Percentiles rank a stretch among this genome's conserved stretches.
These are phyloP conservation scores for Anthoscopus minutus DNA, from an alignment of 2,113 vertebrate genomes.

Conservation along the genomic window DNA sequence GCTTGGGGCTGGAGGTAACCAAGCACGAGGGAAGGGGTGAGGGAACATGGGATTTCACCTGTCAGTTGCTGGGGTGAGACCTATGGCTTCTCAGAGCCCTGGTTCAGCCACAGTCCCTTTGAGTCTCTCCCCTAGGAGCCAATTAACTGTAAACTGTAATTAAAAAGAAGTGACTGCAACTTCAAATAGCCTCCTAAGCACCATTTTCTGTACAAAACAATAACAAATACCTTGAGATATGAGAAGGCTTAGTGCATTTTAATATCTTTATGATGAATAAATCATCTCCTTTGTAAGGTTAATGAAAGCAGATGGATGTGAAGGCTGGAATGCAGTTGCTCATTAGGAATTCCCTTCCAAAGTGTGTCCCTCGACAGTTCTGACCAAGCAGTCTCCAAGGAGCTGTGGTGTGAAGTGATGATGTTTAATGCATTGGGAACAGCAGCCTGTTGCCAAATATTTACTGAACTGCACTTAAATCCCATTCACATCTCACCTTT, in stretches of 20 bases:
- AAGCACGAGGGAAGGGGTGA: background rate
- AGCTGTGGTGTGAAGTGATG: background rate
- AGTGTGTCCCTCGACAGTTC: background rate
- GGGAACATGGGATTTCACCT: background rate
- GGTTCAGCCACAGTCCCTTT: background rate
- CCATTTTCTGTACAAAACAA: conserved; percentile 22
- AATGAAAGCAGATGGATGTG: background rate
- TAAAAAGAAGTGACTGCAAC: background rate
- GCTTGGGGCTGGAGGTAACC: background rate
- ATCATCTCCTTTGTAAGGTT: background rate
- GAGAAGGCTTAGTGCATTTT: conserved; percentile 11
- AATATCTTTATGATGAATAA: conserved; percentile 32
- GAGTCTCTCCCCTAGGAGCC: background rate
- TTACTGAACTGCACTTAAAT: background rate
- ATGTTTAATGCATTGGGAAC: background rate
- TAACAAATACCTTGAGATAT: background rate
- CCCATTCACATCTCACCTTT: background rate
- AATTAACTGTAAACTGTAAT: background rate
- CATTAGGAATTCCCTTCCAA: background rate
- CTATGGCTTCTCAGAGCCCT: background rate
- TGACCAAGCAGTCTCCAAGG: background rate
- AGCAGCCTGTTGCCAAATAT: background rate
- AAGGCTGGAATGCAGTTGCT: background rate
- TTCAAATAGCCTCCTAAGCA: background rate
- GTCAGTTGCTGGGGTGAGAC: background rate